Conservation (phyloP, 2,888 invertebrate species). For the Gasteruption jaculator region DNA sequence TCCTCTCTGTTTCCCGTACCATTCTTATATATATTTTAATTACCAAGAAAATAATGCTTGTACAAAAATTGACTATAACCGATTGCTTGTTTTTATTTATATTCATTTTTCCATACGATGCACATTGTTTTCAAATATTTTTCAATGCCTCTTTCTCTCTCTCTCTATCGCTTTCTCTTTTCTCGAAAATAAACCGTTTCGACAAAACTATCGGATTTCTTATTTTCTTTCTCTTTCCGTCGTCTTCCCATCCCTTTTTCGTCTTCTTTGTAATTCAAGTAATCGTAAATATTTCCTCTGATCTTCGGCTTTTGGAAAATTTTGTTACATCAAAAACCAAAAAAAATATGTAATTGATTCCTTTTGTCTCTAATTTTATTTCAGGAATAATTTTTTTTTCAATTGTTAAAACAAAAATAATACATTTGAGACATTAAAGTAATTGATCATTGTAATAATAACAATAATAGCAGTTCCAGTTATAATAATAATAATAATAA, state of each 20-base stretch:
- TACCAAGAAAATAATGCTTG: slow-evolving; percentile 46
- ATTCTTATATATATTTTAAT: no score
- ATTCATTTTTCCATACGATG: slow-evolving; percentile 17
- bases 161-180: not conserved
- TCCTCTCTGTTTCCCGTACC: slow-evolving; percentile 12
- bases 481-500: no score
- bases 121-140: slow-evolving; percentile 2
- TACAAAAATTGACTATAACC: slow-evolving; percentile 50
- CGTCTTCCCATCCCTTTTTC: no score
- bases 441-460: no score
- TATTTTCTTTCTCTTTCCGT: slow-evolving; percentile 1
- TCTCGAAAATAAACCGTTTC: not conserved
- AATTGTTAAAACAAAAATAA: no score
- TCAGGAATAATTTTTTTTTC: no score
- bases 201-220: not conserved
- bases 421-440: no score
- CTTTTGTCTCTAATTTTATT: no score
- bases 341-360: no score
- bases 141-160: not conserved
- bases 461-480: no score
- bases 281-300: slow-evolving; percentile 4
- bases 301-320: slow-evolving; percentile 8
- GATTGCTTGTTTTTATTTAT: slow-evolving; percentile 50
- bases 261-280: slow-evolving; percentile 19
- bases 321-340: no score